Base-by-base conservation (phyloP, 2,888 invertebrate species). In the Himalopsyche kuldschensis region DNA sequence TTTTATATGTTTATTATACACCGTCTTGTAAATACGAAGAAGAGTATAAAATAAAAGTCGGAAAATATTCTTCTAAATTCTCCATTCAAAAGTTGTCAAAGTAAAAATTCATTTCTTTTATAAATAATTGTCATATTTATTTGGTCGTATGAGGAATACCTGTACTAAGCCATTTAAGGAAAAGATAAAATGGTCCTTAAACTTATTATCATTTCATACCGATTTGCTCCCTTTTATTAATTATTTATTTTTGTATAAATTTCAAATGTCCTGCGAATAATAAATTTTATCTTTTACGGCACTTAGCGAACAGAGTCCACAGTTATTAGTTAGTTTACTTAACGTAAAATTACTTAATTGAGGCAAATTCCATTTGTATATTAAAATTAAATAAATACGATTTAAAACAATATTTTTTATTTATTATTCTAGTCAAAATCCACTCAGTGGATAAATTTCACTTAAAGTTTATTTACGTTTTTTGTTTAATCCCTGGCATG, bases 381-480 rank as follows among this genome's bases (percentile, higher is more conserved):
- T 69, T 69, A 69, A 69, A 69, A 69, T 69, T 69, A 69, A 69
- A 69, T 69, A 69, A 69, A 69, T 69, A 69, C 69, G 69, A 69
- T 69, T 69, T 69, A 69, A 69, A 69, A 69, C 69, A 69, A 69
- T 69, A 69, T 69, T 69, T 55, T 69, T 69, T 69, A 69, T 69
- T 69, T 69, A 69, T 69, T 30, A 69, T 69, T 69, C 69, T 69
- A 75, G 41, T 83, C 63, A 79, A 81, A 46, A 55, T 84, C 84
- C 84, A 84, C 86, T 83, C 79, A 81, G 83, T 86, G 86, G 86
- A 84, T 80, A 77, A 80, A 24, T 75, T 69, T 81, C 80, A 82
- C 81, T 84, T 85, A 81, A 76, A 63, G 30, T 79, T 82, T 82
- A 84, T 82, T 85, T 84, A 80, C 55, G 27, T 81, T 80, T 79